Evolutionary conservation across 2,888 invertebrate species (phyloP), one percentile per base, ranked within the genome.

Genomic region (Drosophila fungiperda): DNA sequence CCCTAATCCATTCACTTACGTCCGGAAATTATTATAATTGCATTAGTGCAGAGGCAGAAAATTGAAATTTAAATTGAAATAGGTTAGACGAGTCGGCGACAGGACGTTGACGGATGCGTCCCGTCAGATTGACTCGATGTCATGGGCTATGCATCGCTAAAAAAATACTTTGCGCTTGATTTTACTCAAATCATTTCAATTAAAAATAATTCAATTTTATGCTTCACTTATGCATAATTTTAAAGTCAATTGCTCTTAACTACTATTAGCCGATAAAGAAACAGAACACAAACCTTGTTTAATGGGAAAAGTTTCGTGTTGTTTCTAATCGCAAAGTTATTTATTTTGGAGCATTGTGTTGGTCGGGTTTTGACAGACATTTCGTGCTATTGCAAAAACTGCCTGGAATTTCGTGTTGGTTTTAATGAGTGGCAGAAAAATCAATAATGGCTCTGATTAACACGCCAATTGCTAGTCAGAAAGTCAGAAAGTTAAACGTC

Each of bases 41-140:
- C 85, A 90, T 89, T 90, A 88, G 85, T 80, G 81, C 80, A 85
- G 76, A 82, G 85, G 83, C 85, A 85, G 88, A 90, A 89, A 89
- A 89, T 89, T 89, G 88, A 84, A 89, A 89, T 89, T 89, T 83
- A 84, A 89, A 90, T 81, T 83, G 90, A 90, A 89, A 88, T 88
- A 68, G 73, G 78, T 66, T 80, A 72, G 78, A 63, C 71, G 74
- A 50, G 35, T 50, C 26, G 65, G 68, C 68, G 68, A 32, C 81
- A 77, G 84, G 77, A 83, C 77, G 82, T 66, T 82, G 80, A 87
- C 59, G 82, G 76, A 78, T 80, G 78, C 58, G 65, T 35, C 65
- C 61, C 40, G 54, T 45, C 67, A 63, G 60, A 40, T 52, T 64
- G 45, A 69, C 50, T 70, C 72, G 67, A 68, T 73, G 60, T 82